These are phyloP conservation scores for Lophochroa leadbeateri DNA, from an alignment of 2,113 vertebrate species.

Conservation along the genomic window DNA sequence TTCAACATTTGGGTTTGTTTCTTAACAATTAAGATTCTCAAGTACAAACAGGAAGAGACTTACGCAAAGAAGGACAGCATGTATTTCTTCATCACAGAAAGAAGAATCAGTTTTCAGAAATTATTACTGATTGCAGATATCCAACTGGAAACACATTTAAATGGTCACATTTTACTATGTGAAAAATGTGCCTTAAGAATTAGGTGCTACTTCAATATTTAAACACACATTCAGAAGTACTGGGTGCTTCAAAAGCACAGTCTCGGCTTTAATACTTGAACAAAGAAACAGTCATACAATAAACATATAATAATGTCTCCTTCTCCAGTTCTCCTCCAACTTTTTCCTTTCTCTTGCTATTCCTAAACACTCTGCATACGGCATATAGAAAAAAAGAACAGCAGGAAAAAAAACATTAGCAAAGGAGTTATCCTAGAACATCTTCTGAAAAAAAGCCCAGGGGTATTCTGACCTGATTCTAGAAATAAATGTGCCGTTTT, in stretches of 20 bases:
- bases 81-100: neutral
- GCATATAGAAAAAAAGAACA: neutral
- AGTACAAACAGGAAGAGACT: neutral
- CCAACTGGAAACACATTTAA: neutral
- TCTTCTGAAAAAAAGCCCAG: neutral
- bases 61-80: neutral
- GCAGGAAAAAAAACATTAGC: too few species aligned
- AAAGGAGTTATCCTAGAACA: neutral
- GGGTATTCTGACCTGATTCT: neutral
- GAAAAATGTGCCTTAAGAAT: neutral
- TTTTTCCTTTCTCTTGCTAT: neutral
- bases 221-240: neutral
- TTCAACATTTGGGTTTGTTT: neutral
- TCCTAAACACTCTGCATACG: neutral
- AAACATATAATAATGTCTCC: neutral
- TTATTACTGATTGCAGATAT: neutral
- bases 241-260: neutral
- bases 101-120: neutral
- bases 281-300: neutral
- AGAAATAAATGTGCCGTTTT: neutral
- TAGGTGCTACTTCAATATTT: neutral
- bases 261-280: neutral
- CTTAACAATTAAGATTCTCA: accelerated
- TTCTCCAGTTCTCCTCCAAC: neutral
- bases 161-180: neutral